These are phyloP conservation scores for Paradoxurus hermaphroditus DNA, from an alignment of 2,113 vertebrate genomes.

Conservation along the genomic window DNA sequence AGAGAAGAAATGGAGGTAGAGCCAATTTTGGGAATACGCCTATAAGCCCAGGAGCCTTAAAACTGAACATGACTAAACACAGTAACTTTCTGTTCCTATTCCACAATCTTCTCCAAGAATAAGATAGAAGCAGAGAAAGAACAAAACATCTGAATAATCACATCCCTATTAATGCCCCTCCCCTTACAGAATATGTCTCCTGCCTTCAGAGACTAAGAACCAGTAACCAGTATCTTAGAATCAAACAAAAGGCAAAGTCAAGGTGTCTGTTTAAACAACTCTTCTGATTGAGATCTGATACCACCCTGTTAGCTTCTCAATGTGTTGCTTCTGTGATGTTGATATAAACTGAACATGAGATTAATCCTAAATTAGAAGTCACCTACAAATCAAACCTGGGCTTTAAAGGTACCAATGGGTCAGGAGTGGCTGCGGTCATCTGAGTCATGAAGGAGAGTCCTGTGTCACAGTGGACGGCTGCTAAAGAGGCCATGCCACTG, in stretches of 20 bases:
- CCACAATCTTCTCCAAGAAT: background rate
- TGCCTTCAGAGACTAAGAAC: background rate
- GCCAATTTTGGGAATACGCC: background rate
- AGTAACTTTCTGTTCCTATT: background rate
- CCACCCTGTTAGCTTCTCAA: background rate
- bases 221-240: background rate
- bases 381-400: background rate
- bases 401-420: background rate
- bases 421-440: background rate
- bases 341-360: background rate
- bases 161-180: background rate
- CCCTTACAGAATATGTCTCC: background rate
- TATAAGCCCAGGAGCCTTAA: background rate
- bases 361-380: background rate
- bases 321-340: background rate
- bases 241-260: background rate
- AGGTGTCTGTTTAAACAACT: background rate
- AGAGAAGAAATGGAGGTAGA: background rate
- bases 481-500: no score
- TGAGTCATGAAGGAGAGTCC: background rate
- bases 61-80: background rate
- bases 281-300: background rate
- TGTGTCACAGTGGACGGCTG: background rate
- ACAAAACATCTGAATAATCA: background rate
- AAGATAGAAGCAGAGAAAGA: background rate